Evolutionary conservation across 2,797 vertebrate species (phyloP), one percentile per base, ranked within the genome.

Genomic region (Melopsittacus undulatus): DNA sequence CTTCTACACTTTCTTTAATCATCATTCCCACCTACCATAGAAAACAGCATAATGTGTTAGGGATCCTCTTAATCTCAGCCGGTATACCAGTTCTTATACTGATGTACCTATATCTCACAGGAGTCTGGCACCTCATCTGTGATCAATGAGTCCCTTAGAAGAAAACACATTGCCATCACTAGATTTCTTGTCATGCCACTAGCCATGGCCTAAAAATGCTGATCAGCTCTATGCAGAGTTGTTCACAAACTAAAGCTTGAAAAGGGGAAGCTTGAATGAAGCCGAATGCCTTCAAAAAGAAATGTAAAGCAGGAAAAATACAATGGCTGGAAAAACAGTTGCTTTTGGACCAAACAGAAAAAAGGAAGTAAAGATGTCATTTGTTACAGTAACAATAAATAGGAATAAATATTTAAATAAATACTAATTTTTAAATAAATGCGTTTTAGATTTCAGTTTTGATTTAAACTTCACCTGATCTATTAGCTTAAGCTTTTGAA

Each of bases 371-470:
- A 72, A 81, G 13, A 62, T 22, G 2, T 32, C 1, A 4, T 34
- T 61, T 91, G 91, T 87, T 42, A 76, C 38, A 62, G 36, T 82
- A 90, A 62, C 9, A 29, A 76, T 62, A 54, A 83, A 76, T 20
- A 84, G 27, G 19, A 89, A 63, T 42, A 76, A 84, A 56, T 70
- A 83, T n/a, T 24, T 26, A 32, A 57, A 88, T 27, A 57, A 62
- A 32, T 43, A 12, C 0, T 42, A 8, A 9, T 45, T 68, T 70
- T 78, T 22, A 5, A 64, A 57, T 66, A 1, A 90, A 75, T 29
- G 10, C 15, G 70, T 78, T 80, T 92, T 61, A 56, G 22, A 93
- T 72, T 90, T 90, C 36, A 78, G 13, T 45, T 67, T 81, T 61
- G 1, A 76, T 66, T 93, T 64, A 78, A 75, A 86, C 5, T 38